Conservation (phyloP, 2,113 vertebrate genomes). For the Tor tambroides region DNA sequence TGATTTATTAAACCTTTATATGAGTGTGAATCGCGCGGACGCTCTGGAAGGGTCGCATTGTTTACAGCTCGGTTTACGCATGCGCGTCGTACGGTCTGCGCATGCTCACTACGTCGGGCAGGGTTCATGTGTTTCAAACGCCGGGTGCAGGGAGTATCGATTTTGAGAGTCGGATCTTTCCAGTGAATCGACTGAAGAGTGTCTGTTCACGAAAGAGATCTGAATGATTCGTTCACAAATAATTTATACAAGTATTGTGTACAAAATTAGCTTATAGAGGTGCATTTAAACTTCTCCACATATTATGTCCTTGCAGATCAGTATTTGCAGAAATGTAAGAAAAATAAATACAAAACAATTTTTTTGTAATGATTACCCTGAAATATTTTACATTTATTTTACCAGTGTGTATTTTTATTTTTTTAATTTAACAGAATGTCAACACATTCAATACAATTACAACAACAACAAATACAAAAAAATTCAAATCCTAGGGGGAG, state of each 20-base stretch:
- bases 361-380: neutral
- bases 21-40: conserved; percentile 70
- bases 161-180: neutral
- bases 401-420: too few species aligned
- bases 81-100: conserved; percentile 67
- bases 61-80: conserved; percentile 78
- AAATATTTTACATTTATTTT: too few species aligned
- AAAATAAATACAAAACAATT: neutral
- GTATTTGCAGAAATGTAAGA: neutral
- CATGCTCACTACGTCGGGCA: conserved; percentile 70
- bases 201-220: neutral
- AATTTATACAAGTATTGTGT: neutral
- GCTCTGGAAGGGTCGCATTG: conserved; percentile 77
- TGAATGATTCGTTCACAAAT: neutral
- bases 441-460: too few species aligned
- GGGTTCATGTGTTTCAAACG: neutral
- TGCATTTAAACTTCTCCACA: neutral
- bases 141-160: neutral
- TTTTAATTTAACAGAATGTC: too few species aligned
- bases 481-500: too few species aligned
- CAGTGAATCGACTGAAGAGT: neutral
- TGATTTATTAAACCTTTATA: conserved; percentile 59
- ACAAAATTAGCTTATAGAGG: neutral
- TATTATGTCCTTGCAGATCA: too few species aligned
- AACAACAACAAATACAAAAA: too few species aligned